These are phyloP conservation scores for Drosophila truncata DNA, from an alignment of 1,140 invertebrate genomes.

Conservation along the genomic window DNA sequence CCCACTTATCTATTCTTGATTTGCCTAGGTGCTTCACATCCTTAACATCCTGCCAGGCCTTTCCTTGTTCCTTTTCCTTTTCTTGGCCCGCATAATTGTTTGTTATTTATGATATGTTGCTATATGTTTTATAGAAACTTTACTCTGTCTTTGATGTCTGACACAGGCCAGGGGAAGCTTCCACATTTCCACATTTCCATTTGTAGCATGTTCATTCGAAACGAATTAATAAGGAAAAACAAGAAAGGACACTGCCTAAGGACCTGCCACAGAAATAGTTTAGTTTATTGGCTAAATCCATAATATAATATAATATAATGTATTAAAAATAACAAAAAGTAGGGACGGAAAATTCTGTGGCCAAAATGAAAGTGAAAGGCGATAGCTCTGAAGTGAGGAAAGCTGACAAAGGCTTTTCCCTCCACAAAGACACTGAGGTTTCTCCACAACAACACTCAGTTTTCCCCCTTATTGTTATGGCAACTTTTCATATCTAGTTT, in stretches of 20 bases:
- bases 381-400: neutral
- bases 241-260: neutral
- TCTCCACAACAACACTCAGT: neutral
- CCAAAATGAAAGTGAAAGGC: constrained; percentile 5
- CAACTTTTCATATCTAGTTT: constrained; percentile 19
- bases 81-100: constrained; percentile 70
- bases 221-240: constrained; percentile 39
- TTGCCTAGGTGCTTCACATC: constrained; percentile 24
- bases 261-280: constrained; percentile 5
- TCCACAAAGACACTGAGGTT: neutral
- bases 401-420: constrained; percentile 12
- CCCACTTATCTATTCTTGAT: constrained; percentile 41
- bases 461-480: neutral
- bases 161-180: constrained; percentile 3
- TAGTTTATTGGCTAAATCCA: neutral
- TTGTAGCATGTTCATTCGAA: constrained; percentile 53
- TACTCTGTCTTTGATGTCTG: constrained; percentile 37
- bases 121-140: constrained; percentile 28
- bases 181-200: neutral
- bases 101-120: constrained; percentile 74
- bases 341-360: neutral
- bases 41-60: constrained; percentile 16
- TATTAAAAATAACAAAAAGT: neutral
- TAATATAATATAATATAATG: too few species aligned
- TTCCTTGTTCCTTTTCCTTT: neutral